Evolutionary conservation across 1,140 invertebrate genomes (phyloP).

Genomic region (Caenorhabditis remanei): DNA sequence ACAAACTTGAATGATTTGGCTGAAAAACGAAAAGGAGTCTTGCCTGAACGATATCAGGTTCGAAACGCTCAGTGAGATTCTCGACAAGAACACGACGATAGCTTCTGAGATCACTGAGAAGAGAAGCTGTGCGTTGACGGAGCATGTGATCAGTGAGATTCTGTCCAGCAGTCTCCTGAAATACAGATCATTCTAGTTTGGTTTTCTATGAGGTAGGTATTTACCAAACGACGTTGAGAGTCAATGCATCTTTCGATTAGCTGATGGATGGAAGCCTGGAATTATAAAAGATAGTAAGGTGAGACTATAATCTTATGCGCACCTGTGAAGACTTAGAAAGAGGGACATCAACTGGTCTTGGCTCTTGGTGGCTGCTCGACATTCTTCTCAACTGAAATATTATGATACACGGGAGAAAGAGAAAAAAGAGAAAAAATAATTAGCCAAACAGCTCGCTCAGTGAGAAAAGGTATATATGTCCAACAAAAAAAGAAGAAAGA

Average conservation of each 20-base stretch:
- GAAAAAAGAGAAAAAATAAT: neutral
- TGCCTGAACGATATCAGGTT: neutral
- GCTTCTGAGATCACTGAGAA: neutral
- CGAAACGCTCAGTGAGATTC: neutral
- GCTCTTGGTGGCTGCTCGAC: too few relatives aligned
- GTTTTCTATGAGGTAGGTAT: too few relatives aligned
- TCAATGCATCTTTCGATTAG: neutral
- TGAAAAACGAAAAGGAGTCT: neutral
- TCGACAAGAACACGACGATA: conserved; percentile 20
- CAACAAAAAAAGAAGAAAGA: conserved; percentile 17
- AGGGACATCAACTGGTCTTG: neutral
- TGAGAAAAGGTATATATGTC: conserved; percentile 13
- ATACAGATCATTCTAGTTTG: neutral
- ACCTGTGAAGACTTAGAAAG: neutral
- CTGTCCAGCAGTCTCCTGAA: neutral
- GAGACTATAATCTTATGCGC: too few relatives aligned
- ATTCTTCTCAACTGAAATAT: conserved; percentile 2
- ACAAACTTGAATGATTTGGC: neutral
- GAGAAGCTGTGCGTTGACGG: neutral
- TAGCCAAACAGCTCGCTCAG: neutral
- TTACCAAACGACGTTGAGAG: neutral
- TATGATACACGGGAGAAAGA: neutral
- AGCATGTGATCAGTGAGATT: neutral
- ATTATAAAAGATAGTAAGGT: too few relatives aligned
- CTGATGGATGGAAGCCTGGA: neutral